Evolutionary conservation across 2,888 invertebrate genomes (phyloP), one percentile per base, ranked within the genome.

Genomic region (Drosophila putrida): DNA sequence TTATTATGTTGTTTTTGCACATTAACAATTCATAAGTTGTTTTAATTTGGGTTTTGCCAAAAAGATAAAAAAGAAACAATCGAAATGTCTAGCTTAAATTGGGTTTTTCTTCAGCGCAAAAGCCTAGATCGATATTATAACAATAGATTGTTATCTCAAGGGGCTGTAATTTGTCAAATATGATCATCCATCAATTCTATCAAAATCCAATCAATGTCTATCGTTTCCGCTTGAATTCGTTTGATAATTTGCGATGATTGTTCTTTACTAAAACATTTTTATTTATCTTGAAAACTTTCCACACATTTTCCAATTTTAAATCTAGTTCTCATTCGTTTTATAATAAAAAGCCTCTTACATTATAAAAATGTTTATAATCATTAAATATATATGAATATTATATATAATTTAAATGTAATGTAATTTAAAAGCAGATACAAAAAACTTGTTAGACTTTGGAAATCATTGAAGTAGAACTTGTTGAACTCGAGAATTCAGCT

Each of bases 11-110:
- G 35, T 44, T 44, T 54, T 60, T 63, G 50, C 51, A 54, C 41
- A 86, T 79, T 77, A 70, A 62, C 76, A 73, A 83, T 83, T 81
- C 70, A 86, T 72, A 78, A 71, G 74, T 43, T 47, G 31, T 36
- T 36, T 44, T 5, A 31, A 11, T 4, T 46, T 53, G 58, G 57
- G 51, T 51, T 49, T 65, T 60, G 28, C 44, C 55, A 15, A 58
- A 36, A 28, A n/a, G 0, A n/a, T 3, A 47, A 10, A 8, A 15
- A 27, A 43, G 6, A 47, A 58, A 57, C 36, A 13, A 10, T 36
- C 15, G 51, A 71, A 75, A 38, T 54, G 33, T 66, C 71, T 64
- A 60, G 57, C 46, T 46, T 20, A 36, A 13, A 41, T 25, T 43
- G 47, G 44, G 11, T 5, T 36, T 53, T 57, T n/a, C n/a, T 61